These are phyloP conservation scores for Cryptophagus acutangulus DNA, from an alignment of 2,888 invertebrate species.

Conservation along the genomic window DNA sequence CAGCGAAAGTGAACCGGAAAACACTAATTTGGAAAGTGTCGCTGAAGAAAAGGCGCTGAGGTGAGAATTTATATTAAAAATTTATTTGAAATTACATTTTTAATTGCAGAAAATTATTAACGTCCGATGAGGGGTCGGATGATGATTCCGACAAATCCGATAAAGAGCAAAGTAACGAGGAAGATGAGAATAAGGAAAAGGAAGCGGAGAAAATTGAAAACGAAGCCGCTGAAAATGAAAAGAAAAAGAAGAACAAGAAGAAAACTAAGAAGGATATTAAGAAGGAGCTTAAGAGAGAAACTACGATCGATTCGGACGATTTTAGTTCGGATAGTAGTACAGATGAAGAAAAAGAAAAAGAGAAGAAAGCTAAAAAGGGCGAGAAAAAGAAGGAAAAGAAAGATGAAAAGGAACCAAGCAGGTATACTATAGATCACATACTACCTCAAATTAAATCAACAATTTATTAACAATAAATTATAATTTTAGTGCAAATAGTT, in stretches of 20 bases:
- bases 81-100: background rate
- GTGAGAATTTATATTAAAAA: conserved; percentile 37
- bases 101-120: conserved; percentile 65
- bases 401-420: conserved; percentile 45
- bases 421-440: too few species aligned
- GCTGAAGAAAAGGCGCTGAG: conserved; percentile 64
- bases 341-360: conserved; percentile 64
- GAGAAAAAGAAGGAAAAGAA: too few species aligned
- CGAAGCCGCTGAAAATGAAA: conserved; percentile 56
- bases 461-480: too few species aligned
- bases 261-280: conserved; percentile 55
- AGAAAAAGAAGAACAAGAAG: conserved; percentile 58
- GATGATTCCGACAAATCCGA: conserved; percentile 76
- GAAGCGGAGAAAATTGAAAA: conserved; percentile 58
- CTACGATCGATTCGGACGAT: conserved; percentile 49
- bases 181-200: conserved; percentile 66
- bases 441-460: too few species aligned
- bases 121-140: conserved; percentile 83
- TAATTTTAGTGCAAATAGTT: conserved; percentile 55
- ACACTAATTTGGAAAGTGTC: conserved; percentile 71
- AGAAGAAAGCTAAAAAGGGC: conserved; percentile 48
- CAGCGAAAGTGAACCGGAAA: conserved; percentile 72
- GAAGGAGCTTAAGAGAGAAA: conserved; percentile 48
- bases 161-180: conserved; percentile 62
- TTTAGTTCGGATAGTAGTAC: conserved; percentile 66